phyloP scores from a whole-genome alignment of 2,113 vertebrate species.

The Dendropsophus ebraccatus region DNA sequence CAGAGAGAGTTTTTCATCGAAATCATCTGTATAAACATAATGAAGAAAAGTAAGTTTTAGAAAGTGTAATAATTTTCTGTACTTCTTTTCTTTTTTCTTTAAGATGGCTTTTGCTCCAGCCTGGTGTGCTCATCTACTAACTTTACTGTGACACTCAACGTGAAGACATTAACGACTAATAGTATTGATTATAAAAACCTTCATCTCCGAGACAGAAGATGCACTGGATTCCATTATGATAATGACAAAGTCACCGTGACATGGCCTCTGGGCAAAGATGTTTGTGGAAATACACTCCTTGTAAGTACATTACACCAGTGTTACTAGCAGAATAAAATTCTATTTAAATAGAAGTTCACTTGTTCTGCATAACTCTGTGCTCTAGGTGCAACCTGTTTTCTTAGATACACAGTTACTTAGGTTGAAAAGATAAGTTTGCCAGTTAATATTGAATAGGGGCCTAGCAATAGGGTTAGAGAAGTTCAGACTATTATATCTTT shows the following conservation, averaged over 20 bases:
- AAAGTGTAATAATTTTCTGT: no score
- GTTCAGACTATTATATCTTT: no score
- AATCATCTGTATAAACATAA: no score
- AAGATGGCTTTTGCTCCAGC: background rate
- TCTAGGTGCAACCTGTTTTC: no score
- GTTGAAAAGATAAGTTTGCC: no score
- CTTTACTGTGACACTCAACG: background rate
- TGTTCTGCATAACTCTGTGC: background rate
- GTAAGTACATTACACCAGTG: conserved; percentile 14
- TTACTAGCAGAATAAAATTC: no score
- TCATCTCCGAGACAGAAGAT: conserved; percentile 26
- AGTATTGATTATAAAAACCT: background rate
- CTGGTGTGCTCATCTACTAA: background rate
- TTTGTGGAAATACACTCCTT: conserved; percentile 1
- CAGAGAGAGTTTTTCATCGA: no score
- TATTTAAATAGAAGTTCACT: no score
- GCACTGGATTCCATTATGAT: background rate
- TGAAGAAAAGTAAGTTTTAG: no score
- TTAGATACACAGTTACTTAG: no score
- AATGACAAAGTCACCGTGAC: background rate
- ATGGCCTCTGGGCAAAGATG: background rate
- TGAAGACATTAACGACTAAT: background rate
- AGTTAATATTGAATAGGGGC: no score
- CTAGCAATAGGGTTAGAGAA: no score
- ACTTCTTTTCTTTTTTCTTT: background rate